phyloP scores from a whole-genome alignment of 23 tunicate genomes.

The Styela plicata region DNA sequence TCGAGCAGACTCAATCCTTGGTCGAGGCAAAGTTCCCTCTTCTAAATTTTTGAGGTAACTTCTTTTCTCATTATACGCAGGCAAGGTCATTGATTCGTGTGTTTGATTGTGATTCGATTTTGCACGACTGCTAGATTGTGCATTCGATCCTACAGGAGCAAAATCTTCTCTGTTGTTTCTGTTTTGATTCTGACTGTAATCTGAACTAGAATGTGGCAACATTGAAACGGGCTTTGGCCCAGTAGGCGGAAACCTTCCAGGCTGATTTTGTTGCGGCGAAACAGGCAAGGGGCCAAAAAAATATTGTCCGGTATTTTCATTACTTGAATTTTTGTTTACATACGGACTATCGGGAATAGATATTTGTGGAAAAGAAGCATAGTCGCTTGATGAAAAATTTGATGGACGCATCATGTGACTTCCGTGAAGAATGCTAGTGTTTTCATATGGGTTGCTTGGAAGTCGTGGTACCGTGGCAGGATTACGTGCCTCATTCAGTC shows the following conservation, averaged over 20 bases:
- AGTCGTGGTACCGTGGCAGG: conserved; percentile 29
- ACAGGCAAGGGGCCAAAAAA: conserved; percentile 22
- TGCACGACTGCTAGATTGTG: background rate
- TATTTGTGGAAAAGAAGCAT: background rate
- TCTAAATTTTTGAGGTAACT: conserved; percentile 32
- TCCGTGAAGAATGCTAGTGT: conserved; percentile 27
- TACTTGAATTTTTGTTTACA: background rate
- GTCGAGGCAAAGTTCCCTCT: conserved; percentile 34
- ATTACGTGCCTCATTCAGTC: conserved; percentile 1
- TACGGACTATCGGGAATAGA: conserved; percentile 1
- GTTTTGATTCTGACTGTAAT: background rate
- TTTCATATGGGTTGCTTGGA: conserved; percentile 24
- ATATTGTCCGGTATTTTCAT: background rate
- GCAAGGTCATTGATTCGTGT: conserved; percentile 20
- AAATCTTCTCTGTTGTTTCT: background rate
- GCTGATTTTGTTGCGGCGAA: background rate
- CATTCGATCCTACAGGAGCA: background rate
- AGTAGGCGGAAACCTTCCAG: background rate
- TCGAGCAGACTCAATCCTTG: conserved; percentile 20
- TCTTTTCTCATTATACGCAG: conserved; percentile 17
- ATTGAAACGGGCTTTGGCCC: conserved; percentile 4
- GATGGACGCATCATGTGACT: conserved; percentile 15
- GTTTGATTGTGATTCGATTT: background rate
- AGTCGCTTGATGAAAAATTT: background rate
- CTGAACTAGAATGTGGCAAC: background rate